These are phyloP conservation scores for Erynnis tages DNA, from an alignment of 2,888 invertebrate genomes.

Conservation along the genomic window DNA sequence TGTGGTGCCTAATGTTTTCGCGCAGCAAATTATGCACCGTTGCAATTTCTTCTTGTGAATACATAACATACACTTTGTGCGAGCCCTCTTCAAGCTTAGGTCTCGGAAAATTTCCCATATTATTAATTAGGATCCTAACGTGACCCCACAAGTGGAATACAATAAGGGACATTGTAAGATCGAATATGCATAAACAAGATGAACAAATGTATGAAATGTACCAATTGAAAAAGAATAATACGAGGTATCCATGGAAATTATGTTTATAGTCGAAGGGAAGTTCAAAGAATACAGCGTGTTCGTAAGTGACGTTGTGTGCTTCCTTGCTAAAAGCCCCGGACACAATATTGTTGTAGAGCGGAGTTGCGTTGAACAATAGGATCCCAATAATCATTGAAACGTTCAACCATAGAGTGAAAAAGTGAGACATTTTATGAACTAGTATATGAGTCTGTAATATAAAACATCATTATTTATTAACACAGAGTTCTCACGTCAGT, in stretches of 20 bases:
- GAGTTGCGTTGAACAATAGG: slow-evolving; percentile 34
- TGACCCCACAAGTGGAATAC: slow-evolving; percentile 41
- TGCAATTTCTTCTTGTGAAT: slow-evolving; percentile 22
- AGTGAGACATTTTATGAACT: slow-evolving; percentile 35
- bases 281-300: slow-evolving; percentile 31
- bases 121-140: slow-evolving; percentile 37
- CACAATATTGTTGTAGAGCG: slow-evolving; percentile 34
- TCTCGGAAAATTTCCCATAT: slow-evolving; percentile 32
- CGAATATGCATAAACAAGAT: slow-evolving; percentile 34
- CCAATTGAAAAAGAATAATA: slow-evolving; percentile 29
- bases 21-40: slow-evolving; percentile 19
- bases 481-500: too few species aligned
- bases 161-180: slow-evolving; percentile 38
- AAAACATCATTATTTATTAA: slow-evolving; percentile 3
- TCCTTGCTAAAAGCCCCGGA: slow-evolving; percentile 29
- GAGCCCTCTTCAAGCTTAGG: slow-evolving; percentile 10
- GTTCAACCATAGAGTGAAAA: slow-evolving; percentile 30
- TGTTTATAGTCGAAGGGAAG: slow-evolving; percentile 31
- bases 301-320: slow-evolving; percentile 29
- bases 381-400: slow-evolving; percentile 28
- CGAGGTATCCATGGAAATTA: slow-evolving; percentile 27
- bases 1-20: slow-evolving; percentile 28
- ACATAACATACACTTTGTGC: slow-evolving; percentile 5
- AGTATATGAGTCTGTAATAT: slow-evolving; percentile 33
- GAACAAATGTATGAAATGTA: slow-evolving; percentile 30